Evolutionary conservation across 2,113 vertebrate genomes (phyloP).

Genomic region (Siniperca chuatsi): DNA sequence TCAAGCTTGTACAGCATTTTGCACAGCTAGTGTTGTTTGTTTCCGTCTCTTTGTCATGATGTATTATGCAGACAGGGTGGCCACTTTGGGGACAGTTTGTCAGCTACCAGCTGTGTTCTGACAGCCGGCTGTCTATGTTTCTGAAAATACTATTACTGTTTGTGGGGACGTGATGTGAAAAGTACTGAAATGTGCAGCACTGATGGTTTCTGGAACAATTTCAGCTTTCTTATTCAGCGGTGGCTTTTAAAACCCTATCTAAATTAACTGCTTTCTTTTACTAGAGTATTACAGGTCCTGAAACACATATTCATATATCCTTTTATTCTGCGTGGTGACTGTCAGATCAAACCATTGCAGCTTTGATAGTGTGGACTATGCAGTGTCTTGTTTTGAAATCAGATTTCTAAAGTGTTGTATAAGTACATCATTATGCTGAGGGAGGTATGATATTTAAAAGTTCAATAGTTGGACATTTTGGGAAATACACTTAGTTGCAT

Average conservation of each 20-base stretch:
- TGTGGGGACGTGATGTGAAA: slow-evolving; percentile 3
- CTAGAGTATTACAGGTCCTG: slow-evolving; percentile 1
- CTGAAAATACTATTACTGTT: slow-evolving; percentile 37
- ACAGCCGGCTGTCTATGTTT: slow-evolving; percentile 38
- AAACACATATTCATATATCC: neutral
- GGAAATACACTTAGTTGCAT: neutral
- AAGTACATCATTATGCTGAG: slow-evolving; percentile 5
- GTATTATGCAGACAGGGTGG: slow-evolving; percentile 42
- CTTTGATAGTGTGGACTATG: slow-evolving; percentile 27
- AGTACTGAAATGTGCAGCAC: slow-evolving; percentile 1
- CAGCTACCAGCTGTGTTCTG: slow-evolving; percentile 56
- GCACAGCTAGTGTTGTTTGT: slow-evolving; percentile 29
- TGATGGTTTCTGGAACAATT: slow-evolving; percentile 28
- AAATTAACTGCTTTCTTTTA: neutral
- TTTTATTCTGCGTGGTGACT: slow-evolving; percentile 6
- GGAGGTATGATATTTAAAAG: neutral
- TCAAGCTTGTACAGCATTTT: slow-evolving; percentile 26
- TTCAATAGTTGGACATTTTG: slow-evolving; percentile 4
- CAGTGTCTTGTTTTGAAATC: slow-evolving; percentile 10
- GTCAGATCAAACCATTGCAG: slow-evolving; percentile 5
- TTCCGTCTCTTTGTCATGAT: slow-evolving; percentile 43
- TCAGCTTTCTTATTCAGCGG: neutral
- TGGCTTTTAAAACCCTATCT: slow-evolving; percentile 17
- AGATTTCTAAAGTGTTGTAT: neutral
- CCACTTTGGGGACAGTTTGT: slow-evolving; percentile 44